Evolutionary conservation across 2,797 vertebrate genomes (phyloP).

Genomic region (Loriculus beryllinus): DNA sequence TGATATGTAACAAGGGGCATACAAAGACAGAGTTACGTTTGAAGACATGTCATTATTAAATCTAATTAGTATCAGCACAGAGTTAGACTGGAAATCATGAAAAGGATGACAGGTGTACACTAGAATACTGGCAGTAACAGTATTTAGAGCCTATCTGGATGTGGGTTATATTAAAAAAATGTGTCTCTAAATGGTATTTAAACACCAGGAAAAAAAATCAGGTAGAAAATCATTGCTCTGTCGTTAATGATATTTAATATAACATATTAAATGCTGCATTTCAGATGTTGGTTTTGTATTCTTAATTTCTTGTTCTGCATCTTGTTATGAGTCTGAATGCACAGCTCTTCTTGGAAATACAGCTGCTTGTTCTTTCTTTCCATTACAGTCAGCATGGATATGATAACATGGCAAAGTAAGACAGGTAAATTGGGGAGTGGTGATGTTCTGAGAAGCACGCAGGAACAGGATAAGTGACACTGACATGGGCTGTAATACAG

Average conservation of each 20-base stretch:
- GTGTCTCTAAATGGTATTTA: background rate
- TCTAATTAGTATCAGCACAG: background rate
- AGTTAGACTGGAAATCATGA: background rate
- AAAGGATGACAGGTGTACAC: background rate
- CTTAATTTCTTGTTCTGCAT: background rate
- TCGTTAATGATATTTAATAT: background rate
- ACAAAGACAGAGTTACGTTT: background rate
- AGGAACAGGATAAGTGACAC: slow-evolving; percentile 5
- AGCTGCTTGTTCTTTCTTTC: background rate
- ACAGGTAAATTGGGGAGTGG: rapidly evolving
- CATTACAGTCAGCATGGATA: background rate
- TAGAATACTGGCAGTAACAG: background rate
- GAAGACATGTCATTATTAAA: background rate
- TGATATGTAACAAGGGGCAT: background rate
- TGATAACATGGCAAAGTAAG: background rate
- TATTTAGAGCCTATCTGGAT: background rate
- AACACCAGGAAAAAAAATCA: background rate
- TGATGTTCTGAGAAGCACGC: background rate
- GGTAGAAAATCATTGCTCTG: background rate
- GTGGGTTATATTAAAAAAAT: background rate
- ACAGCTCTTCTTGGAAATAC: background rate
- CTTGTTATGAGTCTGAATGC: rapidly evolving
- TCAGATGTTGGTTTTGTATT: background rate
- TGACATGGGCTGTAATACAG: background rate
- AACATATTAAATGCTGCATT: background rate